Evolutionary conservation across 1,140 invertebrate genomes (phyloP), one percentile per base, ranked within the genome.

Genomic region (Tribolium madens): DNA sequence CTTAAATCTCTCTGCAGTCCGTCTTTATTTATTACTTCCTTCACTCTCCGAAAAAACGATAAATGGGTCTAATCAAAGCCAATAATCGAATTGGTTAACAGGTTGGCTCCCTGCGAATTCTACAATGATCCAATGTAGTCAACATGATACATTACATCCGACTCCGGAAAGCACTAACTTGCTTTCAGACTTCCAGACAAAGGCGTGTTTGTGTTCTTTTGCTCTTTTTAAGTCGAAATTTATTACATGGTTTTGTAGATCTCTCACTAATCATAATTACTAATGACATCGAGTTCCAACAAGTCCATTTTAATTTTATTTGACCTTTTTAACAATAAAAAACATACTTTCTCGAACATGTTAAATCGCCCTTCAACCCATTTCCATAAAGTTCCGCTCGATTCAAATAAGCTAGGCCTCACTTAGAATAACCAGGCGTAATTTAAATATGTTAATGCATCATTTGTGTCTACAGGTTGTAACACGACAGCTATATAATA

Each of bases 381-480:
- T 50, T 50, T 50, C 48, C 48, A 50, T 50, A 50, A 50, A 50
- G 48, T 50, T 50, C 48, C 48, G 48, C 48, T 50, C 13, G 15
- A 14, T 50, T 50, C 15, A 50, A 50, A 50, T 50, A 50, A 50
- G 15, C 13, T 50, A 50, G 14, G 15, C 13, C 13, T 15, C 15
- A 50, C 48, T 50, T 50, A 14, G 13, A 50, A 50, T 17, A 50
- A 50, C 48, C 48, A 12, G 4, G 13, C 48, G 13, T 14, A 50
- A 50, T 50, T 50, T 50, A 50, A 50, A 50, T 50, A 50, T 50
- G 48, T 50, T 50, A 50, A 50, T 50, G 15, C 48, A 50, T 14
- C 48, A 50, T 50, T 50, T 50, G 48, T 50, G 14, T 10, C 48
- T 17, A 14, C 13, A 15, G 48, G 12, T 50, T 50, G 13, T 50